Percentiles rank a stretch among this genome's conserved stretches.
phyloP scores from a whole-genome alignment of 2,888 invertebrate genomes.

The Parnassius orleans region DNA sequence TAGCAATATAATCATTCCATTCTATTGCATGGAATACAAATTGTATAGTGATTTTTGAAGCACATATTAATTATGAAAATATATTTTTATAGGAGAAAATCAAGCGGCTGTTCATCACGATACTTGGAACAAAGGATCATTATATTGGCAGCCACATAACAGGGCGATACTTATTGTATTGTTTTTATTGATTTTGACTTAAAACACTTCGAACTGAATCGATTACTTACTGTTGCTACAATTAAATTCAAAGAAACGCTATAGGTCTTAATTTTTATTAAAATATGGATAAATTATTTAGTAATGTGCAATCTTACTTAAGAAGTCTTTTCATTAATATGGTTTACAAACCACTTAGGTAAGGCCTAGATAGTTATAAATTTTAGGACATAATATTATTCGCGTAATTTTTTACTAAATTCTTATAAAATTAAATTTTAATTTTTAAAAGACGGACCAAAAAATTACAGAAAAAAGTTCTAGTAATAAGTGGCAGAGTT shows the following conservation, averaged over 20 bases:
- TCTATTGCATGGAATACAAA: too few species aligned
- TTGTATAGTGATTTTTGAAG: too few species aligned
- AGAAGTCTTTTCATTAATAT: too few species aligned
- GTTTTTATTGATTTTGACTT: slow-evolving; percentile 43
- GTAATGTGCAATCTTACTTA: too few species aligned
- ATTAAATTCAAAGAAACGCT: too few species aligned
- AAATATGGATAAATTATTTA: too few species aligned
- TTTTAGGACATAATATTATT: not conserved
- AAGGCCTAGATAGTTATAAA: slow-evolving; percentile 31
- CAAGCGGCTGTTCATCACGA: slow-evolving; percentile 84
- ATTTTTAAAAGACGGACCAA: slow-evolving; percentile 19
- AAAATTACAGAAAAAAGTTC: slow-evolving; percentile 4
- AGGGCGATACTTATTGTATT: slow-evolving; percentile 49
- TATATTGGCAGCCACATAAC: slow-evolving; percentile 61
- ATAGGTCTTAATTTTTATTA: too few species aligned
- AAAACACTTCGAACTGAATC: not conserved
- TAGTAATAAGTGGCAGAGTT: not conserved
- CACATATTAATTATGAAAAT: too few species aligned
- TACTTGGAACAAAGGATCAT: slow-evolving; percentile 79
- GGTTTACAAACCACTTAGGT: slow-evolving; percentile 33
- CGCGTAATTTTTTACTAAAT: not conserved
- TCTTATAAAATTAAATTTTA: too few species aligned
- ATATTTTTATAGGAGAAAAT: slow-evolving; percentile 72
- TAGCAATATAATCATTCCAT: too few species aligned
- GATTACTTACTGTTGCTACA: too few species aligned